These are phyloP conservation scores for Drosophila seguyi DNA, from an alignment of 1,140 invertebrate genomes.

Conservation along the genomic window DNA sequence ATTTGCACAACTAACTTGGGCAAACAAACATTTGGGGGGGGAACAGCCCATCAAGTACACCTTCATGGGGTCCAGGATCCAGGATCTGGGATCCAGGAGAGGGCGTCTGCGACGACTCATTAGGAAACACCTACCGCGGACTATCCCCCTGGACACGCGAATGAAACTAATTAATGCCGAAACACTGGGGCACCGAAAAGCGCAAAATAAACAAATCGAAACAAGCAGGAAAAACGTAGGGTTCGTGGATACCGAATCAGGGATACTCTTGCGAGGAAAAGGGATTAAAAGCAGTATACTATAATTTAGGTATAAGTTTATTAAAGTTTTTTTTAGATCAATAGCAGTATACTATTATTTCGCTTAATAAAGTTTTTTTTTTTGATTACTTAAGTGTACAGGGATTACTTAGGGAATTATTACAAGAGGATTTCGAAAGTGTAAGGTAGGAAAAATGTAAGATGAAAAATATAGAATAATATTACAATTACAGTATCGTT, in stretches of 20 bases:
- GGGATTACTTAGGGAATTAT: too few relatives aligned
- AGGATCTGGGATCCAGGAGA: constrained; percentile 35
- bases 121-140: constrained; percentile 72
- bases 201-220: constrained; percentile 71
- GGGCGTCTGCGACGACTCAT: constrained; percentile 75
- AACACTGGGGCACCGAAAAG: constrained; percentile 58
- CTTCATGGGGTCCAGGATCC: constrained; percentile 16
- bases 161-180: constrained; percentile 78
- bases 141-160: constrained; percentile 57
- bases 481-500: not conserved
- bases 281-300: not conserved
- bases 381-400: too few relatives aligned
- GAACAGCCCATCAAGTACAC: constrained; percentile 70
- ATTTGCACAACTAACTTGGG: constrained; percentile 71
- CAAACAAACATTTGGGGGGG: constrained; percentile 72
- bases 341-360: too few relatives aligned
- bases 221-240: constrained; percentile 28
- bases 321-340: too few relatives aligned
- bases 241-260: not conserved
- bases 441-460: too few relatives aligned
- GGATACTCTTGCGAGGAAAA: constrained; percentile 39
- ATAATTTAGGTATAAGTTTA: not conserved
- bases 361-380: too few relatives aligned
- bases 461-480: not conserved
- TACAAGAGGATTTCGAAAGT: too few relatives aligned